A percentile compares a stretch with the other conserved stretches of the same genome.
These are phyloP conservation scores for Scomber japonicus DNA, from an alignment of 2,113 vertebrate species.

Conservation along the genomic window DNA sequence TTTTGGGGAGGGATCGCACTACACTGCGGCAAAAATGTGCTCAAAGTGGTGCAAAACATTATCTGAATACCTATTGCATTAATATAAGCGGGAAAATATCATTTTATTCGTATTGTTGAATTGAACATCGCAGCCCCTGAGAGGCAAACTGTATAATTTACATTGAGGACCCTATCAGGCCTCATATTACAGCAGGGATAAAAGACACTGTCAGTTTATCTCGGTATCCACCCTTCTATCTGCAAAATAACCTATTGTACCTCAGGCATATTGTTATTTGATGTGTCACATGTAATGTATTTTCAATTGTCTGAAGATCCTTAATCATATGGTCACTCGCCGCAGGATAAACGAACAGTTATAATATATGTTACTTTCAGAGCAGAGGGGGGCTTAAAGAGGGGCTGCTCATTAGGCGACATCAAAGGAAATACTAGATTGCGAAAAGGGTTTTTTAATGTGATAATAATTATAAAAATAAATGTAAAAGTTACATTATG, in stretches of 20 bases:
- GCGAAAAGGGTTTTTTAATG: background rate
- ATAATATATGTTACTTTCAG: slow-evolving; percentile 63
- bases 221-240: slow-evolving; percentile 82
- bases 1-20: slow-evolving; percentile 88
- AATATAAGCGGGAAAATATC: slow-evolving; percentile 71
- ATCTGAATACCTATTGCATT: slow-evolving; percentile 88
- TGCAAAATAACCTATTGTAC: slow-evolving; percentile 82
- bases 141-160: slow-evolving; percentile 96
- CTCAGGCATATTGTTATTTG: slow-evolving; percentile 77
- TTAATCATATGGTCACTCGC: slow-evolving; percentile 78
- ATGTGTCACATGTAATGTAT: slow-evolving; percentile 72
- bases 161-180: slow-evolving; percentile 93
- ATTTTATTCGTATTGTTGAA: slow-evolving; percentile 89
- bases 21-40: slow-evolving; percentile 88
- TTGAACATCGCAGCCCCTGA: slow-evolving; percentile 92
- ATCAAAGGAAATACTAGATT: slow-evolving; percentile 43
- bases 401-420: slow-evolving; percentile 59
- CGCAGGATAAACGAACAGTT: slow-evolving; percentile 45
- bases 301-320: slow-evolving; percentile 74
- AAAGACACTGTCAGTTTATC: slow-evolving; percentile 88
- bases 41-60: slow-evolving; percentile 92
- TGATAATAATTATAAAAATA: background rate
- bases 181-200: slow-evolving; percentile 87
- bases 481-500: background rate
- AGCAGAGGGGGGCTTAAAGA: slow-evolving; percentile 33